These are phyloP conservation scores for Phrynocephalus guinanensis DNA, from an alignment of 2,797 vertebrate species.

Conservation along the genomic window DNA sequence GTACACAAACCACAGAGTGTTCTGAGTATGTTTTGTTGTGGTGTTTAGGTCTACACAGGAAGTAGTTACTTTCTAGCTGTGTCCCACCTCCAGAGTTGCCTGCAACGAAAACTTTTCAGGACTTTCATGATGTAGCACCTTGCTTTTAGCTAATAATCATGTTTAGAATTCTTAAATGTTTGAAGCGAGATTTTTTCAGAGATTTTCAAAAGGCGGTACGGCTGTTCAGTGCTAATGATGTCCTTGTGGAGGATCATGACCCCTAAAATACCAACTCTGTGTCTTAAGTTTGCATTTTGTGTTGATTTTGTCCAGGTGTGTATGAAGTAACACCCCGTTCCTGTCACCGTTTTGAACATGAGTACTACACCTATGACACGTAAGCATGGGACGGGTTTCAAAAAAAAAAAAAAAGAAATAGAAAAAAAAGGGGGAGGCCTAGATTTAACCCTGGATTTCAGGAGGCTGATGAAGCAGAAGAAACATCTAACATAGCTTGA, in stretches of 20 bases:
- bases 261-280: too few relatives aligned
- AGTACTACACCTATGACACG: constrained; percentile 98
- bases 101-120: too few relatives aligned
- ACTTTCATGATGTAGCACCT: too few relatives aligned
- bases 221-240: neutral
- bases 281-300: neutral
- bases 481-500: too few relatives aligned
- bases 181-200: neutral
- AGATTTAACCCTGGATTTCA: too few relatives aligned
- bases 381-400: constrained; percentile 75
- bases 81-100: too few relatives aligned
- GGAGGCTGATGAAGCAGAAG: too few relatives aligned
- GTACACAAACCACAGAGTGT: neutral
- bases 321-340: constrained; percentile 98
- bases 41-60: neutral
- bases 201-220: neutral
- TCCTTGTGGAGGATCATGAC: neutral
- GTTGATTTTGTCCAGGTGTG: constrained; percentile 82
- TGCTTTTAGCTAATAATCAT: too few relatives aligned
- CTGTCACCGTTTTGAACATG: constrained; percentile 97
- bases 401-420: too few relatives aligned
- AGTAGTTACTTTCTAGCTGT: neutral
- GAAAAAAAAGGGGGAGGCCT: too few relatives aligned
- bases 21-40: neutral
- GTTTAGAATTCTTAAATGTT: too few relatives aligned